A percentile compares a stretch with the other conserved stretches of the same genome.
Conservation (phyloP, 2,797 vertebrate species). For the Streptopelia turtur region DNA sequence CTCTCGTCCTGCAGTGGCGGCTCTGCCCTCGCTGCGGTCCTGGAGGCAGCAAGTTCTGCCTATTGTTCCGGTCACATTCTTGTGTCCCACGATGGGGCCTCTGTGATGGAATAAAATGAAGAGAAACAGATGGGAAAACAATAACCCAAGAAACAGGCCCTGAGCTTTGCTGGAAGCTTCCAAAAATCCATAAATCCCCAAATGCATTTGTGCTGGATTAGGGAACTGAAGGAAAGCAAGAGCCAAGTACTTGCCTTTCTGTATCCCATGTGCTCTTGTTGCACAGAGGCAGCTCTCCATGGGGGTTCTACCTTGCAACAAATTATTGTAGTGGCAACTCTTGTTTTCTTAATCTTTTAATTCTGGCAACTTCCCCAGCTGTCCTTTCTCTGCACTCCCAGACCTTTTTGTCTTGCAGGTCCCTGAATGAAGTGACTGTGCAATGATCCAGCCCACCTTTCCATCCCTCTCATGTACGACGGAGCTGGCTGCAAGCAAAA, state of each 20-base stretch:
- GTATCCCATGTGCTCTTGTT: not conserved
- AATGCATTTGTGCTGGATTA: constrained; percentile 58
- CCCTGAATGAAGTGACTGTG: not conserved
- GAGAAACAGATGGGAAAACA: constrained; percentile 71
- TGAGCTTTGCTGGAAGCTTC: constrained; percentile 58
- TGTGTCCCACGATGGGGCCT: constrained; percentile 57
- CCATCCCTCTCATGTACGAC: not conserved
- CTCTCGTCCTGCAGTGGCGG: constrained; percentile 9
- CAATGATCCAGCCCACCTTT: not conserved
- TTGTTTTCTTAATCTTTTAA: not conserved
- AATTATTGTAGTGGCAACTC: not conserved
- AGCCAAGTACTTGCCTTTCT: not conserved
- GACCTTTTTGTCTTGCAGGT: not conserved
- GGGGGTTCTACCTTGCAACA: not conserved
- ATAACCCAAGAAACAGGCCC: constrained; percentile 48
- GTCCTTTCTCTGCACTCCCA: not conserved
- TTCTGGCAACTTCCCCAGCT: not conserved
- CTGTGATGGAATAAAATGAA: constrained; percentile 61
- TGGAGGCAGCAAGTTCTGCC: constrained; percentile 61
- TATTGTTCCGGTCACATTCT: constrained; percentile 69
- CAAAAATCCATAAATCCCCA: constrained; percentile 60
- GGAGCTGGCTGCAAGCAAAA: not conserved
- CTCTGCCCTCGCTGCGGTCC: constrained; percentile 42
- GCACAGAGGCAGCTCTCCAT: not conserved
- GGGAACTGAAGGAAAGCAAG: constrained; percentile 38